phyloP scores from a whole-genome alignment of 1,140 invertebrate genomes.

The Ericerus pela region DNA sequence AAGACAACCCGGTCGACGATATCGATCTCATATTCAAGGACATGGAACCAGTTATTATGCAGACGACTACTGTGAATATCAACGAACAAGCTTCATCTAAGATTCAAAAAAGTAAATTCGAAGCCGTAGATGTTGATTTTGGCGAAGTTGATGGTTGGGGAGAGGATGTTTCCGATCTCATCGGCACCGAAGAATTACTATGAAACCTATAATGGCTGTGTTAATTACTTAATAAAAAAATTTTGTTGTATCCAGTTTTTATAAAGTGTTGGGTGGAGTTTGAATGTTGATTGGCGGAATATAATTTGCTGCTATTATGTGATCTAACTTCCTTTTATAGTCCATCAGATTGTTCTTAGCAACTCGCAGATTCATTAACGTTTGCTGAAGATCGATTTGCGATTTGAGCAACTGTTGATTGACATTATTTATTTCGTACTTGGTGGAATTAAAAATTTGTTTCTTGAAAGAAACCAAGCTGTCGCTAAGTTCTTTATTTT shows the following conservation, averaged over 20 bases:
- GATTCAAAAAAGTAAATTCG: constrained; percentile 32
- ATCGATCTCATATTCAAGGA: constrained; percentile 60
- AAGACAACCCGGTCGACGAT: constrained; percentile 36
- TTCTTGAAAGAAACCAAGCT: background rate
- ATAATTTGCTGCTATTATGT: background rate
- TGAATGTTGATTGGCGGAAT: background rate
- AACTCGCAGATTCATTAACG: background rate
- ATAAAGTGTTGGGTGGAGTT: background rate
- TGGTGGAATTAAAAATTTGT: background rate
- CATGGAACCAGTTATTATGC: constrained; percentile 65
- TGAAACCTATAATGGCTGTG: background rate
- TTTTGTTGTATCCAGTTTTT: no score
- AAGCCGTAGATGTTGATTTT: constrained; percentile 24
- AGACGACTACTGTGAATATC: constrained; percentile 34
- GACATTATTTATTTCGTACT: background rate
- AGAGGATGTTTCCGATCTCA: constrained; percentile 30
- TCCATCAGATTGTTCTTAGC: background rate
- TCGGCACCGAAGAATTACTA: background rate
- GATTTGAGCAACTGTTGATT: constrained; percentile 1
- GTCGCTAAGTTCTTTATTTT: background rate
- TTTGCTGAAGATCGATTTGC: background rate
- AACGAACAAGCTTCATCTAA: constrained; percentile 20
- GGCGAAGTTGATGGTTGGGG: constrained; percentile 27
- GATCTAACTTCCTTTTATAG: background rate
- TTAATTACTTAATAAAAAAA: background rate